phyloP scores from a whole-genome alignment of 1,140 invertebrate genomes.

The Pemphigus obesinymphae region DNA sequence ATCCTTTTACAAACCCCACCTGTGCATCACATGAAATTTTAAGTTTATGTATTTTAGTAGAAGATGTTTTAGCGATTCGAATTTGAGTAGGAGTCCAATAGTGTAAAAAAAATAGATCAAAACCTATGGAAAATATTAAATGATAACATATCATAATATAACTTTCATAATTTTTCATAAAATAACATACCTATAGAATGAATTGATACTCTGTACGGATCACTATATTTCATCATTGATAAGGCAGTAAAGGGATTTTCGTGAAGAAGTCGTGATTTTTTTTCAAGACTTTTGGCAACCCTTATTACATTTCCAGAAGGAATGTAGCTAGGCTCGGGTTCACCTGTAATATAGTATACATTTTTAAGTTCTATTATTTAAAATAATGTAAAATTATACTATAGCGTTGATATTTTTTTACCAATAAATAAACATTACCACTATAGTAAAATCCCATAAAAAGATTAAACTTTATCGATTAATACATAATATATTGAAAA shows the following conservation, averaged over 20 bases:
- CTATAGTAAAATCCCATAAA: too few species aligned
- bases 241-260: background rate
- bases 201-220: background rate
- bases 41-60: too few species aligned
- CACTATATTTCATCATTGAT: constrained; percentile 6
- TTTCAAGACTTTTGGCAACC: background rate
- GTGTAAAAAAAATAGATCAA: too few species aligned
- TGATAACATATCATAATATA: too few species aligned
- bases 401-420: background rate
- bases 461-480: too few species aligned
- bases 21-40: too few species aligned
- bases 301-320: background rate
- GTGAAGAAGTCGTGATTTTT: background rate
- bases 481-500: background rate
- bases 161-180: too few species aligned
- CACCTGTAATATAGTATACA: background rate
- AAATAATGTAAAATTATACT: background rate
- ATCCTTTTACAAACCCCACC: too few species aligned
- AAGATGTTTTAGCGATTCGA: too few species aligned
- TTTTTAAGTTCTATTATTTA: background rate
- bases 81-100: too few species aligned
- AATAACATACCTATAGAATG: background rate
- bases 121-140: too few species aligned
- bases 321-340: background rate
- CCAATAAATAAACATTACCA: too few species aligned